Base-by-base conservation (phyloP, 1,140 invertebrate species). In the Radopholus similis region DNA sequence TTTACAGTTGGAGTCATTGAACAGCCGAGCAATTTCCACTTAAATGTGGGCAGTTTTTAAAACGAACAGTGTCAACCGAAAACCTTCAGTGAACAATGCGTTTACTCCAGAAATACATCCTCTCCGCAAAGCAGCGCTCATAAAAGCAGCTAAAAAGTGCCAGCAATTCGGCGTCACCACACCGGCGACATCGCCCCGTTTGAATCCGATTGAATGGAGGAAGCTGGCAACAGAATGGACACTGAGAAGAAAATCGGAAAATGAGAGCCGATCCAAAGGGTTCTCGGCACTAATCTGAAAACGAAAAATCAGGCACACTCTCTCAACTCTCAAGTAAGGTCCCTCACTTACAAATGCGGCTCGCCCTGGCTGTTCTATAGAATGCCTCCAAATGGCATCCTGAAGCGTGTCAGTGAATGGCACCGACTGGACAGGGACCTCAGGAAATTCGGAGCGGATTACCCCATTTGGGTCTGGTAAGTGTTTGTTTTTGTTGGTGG, bases 1-100 rank as follows among this genome's bases (percentile, higher is more conserved):
- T 81, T 88, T 89, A 15, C 87, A 86, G 4, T 86, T 84, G 3
- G 87, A 87, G 66, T 88, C 85, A 64, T 84, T 80, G 28, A 93
- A 73, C 80, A 91, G 90, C 13, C 86, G 86, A 28, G 84, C 83
- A 18, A 92, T 87, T 86, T 93, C 91, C 68, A 89, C 91, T 74
- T 38, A 51, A 73, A 51, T 53, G 4, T 21, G 15, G 37, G 47
- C 38, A 40, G n/a, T 58, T 37, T 32, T 40, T 59, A 21, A 59
- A 59, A n/a, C 6, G 38, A 23, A 42, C 32, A 6, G n/a, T 15
- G n/a, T 35, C 21, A 32, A 37, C 35, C 35, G 47, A 64, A 74
- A 34, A 73, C 69, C 35, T 65, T 63, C 11, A 73, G 64, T n/a
- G 72, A 70, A 47, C 73, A 44, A 44, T 83, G 76, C 0, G 88